phyloP scores from a whole-genome alignment of 2,888 invertebrate species.

The Caenorhabditis sinica region DNA sequence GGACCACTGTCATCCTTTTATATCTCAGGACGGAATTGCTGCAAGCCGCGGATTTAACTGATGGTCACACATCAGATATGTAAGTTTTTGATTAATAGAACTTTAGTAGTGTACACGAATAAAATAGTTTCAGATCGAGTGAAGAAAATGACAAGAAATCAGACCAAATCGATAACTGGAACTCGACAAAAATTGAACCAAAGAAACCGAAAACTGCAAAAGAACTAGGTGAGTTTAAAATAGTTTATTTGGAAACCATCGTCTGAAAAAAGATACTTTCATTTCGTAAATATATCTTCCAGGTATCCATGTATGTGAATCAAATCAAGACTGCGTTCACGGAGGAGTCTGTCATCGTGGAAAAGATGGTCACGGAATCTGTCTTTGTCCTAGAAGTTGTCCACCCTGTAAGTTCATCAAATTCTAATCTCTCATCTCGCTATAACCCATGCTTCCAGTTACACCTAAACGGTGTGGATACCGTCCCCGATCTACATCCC shows the following conservation, averaged over 20 bases:
- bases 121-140: slow-evolving; percentile 34
- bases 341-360: slow-evolving; percentile 80
- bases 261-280: too few species aligned
- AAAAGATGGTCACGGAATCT: slow-evolving; percentile 76
- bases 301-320: slow-evolving; percentile 76
- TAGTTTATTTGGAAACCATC: background rate
- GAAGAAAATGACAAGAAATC: slow-evolving; percentile 20
- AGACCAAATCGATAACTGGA: slow-evolving; percentile 6
- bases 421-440: background rate
- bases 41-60: slow-evolving; percentile 4
- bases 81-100: slow-evolving; percentile 27
- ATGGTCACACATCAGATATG: slow-evolving; percentile 14
- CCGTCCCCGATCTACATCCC: slow-evolving; percentile 16
- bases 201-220: slow-evolving; percentile 47
- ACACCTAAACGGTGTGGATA: slow-evolving; percentile 55
- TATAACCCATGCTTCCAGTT: slow-evolving; percentile 45
- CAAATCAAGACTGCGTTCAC: slow-evolving; percentile 79
- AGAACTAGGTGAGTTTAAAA: slow-evolving; percentile 27
- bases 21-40: slow-evolving; percentile 43
- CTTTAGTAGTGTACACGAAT: background rate
- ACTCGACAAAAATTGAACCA: slow-evolving; percentile 35
- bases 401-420: slow-evolving; percentile 75
- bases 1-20: slow-evolving; percentile 52
- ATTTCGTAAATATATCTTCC: background rate
- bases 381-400: slow-evolving; percentile 81